Evolutionary conservation across 2,113 vertebrate genomes (phyloP).

Genomic region (Pseudolaguvia tuberculata): DNA sequence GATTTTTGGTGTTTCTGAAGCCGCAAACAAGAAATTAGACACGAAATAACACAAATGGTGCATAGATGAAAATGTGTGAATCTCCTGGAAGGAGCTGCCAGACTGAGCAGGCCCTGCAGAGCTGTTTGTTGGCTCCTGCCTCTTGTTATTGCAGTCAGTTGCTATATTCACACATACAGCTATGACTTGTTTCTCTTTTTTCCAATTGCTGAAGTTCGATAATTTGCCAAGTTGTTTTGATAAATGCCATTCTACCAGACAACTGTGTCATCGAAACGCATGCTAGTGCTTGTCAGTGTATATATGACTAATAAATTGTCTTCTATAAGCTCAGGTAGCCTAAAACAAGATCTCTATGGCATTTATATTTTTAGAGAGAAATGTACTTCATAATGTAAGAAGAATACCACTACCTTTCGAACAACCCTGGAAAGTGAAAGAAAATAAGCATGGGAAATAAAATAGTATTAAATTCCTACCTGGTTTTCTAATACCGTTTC

Average conservation of each 20-base stretch:
- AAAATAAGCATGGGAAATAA: conserved; percentile 17
- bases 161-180: conserved; percentile 36
- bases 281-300: conserved; percentile 32
- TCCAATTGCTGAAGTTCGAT: conserved; percentile 28
- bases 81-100: conserved; percentile 22
- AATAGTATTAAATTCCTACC: background rate
- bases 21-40: conserved; percentile 7
- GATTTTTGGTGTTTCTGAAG: conserved; percentile 1
- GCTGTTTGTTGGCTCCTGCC: conserved; percentile 27
- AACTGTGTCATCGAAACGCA: conserved; percentile 35
- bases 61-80: conserved; percentile 31
- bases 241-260: conserved; percentile 39
- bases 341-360: conserved; percentile 29
- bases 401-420: background rate
- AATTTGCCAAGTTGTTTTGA: conserved; percentile 36
- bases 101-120: conserved; percentile 26
- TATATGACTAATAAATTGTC: conserved; percentile 38
- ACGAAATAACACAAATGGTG: conserved; percentile 5
- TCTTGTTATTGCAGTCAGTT: conserved; percentile 36
- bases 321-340: conserved; percentile 27
- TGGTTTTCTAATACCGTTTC: background rate
- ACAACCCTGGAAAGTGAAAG: conserved; percentile 11
- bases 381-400: conserved; percentile 29
- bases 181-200: conserved; percentile 41
- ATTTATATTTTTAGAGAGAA: conserved; percentile 31